Evolutionary conservation across 2,797 vertebrate genomes (phyloP).

Genomic region (Pyrocephalus nanus): DNA sequence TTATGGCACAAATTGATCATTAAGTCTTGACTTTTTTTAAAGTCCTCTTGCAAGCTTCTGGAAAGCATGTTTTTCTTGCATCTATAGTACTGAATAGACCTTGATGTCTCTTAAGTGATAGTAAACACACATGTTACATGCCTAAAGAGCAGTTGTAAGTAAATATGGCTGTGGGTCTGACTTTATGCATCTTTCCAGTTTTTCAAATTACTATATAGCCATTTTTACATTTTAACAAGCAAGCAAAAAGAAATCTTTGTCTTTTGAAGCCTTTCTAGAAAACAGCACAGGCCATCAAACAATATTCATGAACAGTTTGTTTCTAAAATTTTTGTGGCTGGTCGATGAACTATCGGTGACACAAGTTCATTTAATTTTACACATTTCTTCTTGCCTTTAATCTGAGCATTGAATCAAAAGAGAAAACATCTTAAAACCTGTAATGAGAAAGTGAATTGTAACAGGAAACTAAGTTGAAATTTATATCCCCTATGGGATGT

Average conservation of each 20-base stretch:
- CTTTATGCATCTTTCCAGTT: not conserved
- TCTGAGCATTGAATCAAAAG: not conserved
- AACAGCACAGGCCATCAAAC: not conserved
- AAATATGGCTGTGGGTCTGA: not conserved
- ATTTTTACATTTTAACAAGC: not conserved
- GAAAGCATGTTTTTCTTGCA: not conserved
- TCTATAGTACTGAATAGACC: not conserved
- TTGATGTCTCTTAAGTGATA: not conserved
- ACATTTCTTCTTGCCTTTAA: not conserved
- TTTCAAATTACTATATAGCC: not conserved
- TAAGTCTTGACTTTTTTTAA: not conserved
- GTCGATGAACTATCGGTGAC: not conserved
- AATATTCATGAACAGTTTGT: not conserved
- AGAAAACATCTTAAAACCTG: not conserved
- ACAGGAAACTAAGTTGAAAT: constrained; percentile 3
- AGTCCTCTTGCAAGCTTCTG: not conserved
- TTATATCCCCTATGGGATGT: not conserved
- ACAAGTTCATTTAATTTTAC: not conserved
- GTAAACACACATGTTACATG: not conserved
- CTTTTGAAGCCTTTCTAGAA: not conserved
- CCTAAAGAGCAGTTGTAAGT: not conserved
- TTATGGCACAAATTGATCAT: not conserved
- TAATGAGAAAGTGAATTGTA: constrained; percentile 29
- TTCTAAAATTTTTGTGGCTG: not conserved
- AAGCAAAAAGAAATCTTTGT: not conserved